Evolutionary conservation across 1,140 invertebrate species (phyloP), one percentile per base, ranked within the genome.

Genomic region (Drosophila bocki): DNA sequence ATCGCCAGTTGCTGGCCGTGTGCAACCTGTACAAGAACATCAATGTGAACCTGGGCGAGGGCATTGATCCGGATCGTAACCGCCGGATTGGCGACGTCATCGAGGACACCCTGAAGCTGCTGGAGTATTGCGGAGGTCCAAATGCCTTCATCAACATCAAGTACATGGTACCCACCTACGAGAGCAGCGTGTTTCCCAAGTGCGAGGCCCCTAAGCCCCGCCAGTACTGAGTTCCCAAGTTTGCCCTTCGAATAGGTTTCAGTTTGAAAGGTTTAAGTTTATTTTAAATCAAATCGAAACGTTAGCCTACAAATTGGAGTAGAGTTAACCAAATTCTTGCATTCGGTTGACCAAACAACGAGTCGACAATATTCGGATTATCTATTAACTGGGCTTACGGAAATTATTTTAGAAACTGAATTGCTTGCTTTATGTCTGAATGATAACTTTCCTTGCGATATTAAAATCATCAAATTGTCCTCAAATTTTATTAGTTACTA

Each of bases 61-160:
- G 95, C 7, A 96, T 97, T 60, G 97, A 97, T 86, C 96, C 96
- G 79, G 95, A 96, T 72, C 96, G 96, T 75, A 94, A 96, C 41
- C 96, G 97, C 91, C 99, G 97, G 90, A 94, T 98, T 50, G 97
- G 96, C 0, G 98, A 98, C 91, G 93, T 98, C 15, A 97, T 99
- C 75, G 96, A 99, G 92, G 97, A 99, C 91, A 99, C 98, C 4
- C 93, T 99, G 42, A 97, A 99, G 94, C 94, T 97, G 22, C 94
- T 99, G 61, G 98, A 99, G 93, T 94, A 95, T 72, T 96, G 97
- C 91, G 98, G 98, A 7, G 98, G 98, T 5, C 96, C 97, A 78
- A 97, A 99, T 93, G 98, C 98, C 7, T 99, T 98, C 91, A 98
- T 98, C 80, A 98, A 99, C 92, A 99, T 99, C 80, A 99, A 99